Base-by-base conservation (phyloP, 2,888 invertebrate species). In the Dynastes tityus region DNA sequence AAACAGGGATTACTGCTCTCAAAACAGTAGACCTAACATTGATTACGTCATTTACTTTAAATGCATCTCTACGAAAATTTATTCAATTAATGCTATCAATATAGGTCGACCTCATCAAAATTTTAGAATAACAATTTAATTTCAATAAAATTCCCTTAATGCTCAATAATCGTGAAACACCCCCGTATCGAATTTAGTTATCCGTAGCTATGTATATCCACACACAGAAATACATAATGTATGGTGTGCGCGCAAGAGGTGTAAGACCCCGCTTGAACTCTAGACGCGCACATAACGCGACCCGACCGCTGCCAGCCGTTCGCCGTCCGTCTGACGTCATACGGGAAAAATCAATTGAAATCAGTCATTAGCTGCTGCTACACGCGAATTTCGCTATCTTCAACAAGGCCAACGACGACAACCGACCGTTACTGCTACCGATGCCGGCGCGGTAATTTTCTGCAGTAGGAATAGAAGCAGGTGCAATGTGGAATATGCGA, bases 261-360 rank as follows among this genome's bases (percentile, higher is more conserved):
- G 64, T 58, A 73, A 61, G 73, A 73, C 73, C 73, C 58, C 61
- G 73, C 73, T 73, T 73, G 73, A 73, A 73, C 71, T 53, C 73
- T 61, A 32, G 8, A 45, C 45, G 22, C 58, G 61, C 61, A 61
- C 73, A 58, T 13, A 16, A 37, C 29, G 40, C 73, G 61, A 61
- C 61, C 73, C 61, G 73, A 58, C 73, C 68, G 29, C 45, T 37
- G 68, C 45, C 73, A 73, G 73, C 73, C 73, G 73, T 51, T 68
- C 83, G 82, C 83, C 81, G 78, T 80, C 16, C 55, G 55, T 81
- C 80, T 83, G 83, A 84, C 83, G 83, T 83, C 84, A 83, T 80
- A 77, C 74, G 80, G 78, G 82, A 82, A 83, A 83, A 83, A 84
- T 83, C 83, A 83, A 83, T 83, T 81, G 80, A 80, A 78, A 74